Evolutionary conservation across 2,797 vertebrate species (phyloP).

Genomic region (Knipowitschia caucasica): DNA sequence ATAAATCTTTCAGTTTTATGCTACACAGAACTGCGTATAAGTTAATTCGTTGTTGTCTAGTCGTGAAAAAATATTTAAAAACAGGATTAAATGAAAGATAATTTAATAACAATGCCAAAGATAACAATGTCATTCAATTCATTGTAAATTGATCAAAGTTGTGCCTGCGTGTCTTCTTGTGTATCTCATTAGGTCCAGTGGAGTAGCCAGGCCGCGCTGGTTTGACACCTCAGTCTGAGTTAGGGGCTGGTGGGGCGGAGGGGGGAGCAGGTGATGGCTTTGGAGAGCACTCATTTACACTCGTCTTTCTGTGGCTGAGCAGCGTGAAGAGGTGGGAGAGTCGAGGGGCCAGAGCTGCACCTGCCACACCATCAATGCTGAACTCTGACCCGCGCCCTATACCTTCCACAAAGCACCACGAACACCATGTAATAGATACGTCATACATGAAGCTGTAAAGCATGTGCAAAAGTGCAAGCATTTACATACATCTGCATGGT

Average conservation of each 20-base stretch:
- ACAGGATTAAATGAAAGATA: no score
- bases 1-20: no score
- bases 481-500: conserved; percentile 10
- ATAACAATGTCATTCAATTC: no score
- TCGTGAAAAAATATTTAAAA: no score
- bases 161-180: conserved; percentile 14
- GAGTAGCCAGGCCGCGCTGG: conserved; percentile 44
- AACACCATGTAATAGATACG: conserved; percentile 57
- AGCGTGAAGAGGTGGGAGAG: conserved; percentile 82
- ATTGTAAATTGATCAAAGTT: neutral
- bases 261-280: conserved; percentile 83
- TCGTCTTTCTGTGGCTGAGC: conserved; percentile 80
- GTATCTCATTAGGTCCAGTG: conserved; percentile 40
- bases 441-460: conserved; percentile 25
- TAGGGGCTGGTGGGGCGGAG: conserved; percentile 67
- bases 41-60: no score
- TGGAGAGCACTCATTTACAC: conserved; percentile 81
- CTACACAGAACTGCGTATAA: no score
- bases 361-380: conserved; percentile 74
- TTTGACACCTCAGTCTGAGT: conserved; percentile 60
- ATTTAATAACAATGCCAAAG: no score
- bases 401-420: conserved; percentile 61
- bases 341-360: conserved; percentile 78
- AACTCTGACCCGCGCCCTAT: conserved; percentile 69
- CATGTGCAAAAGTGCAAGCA: conserved; percentile 6